phyloP scores from a whole-genome alignment of 2,888 invertebrate species.

The Antheraea assamensis region DNA sequence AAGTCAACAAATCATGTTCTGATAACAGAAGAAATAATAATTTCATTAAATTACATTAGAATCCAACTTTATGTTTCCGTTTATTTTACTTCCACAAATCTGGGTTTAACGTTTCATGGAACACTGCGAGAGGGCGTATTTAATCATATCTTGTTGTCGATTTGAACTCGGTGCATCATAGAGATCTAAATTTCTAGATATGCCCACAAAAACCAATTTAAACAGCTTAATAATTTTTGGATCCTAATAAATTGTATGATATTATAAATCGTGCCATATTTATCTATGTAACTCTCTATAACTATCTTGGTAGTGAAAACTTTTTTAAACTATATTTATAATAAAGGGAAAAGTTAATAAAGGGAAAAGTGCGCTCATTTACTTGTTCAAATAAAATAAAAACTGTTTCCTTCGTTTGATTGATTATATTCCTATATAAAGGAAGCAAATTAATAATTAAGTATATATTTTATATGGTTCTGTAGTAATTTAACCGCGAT shows the following conservation, averaged over 20 bases:
- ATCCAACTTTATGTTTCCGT: background rate
- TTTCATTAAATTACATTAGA: conserved; percentile 1
- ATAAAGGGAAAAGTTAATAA: background rate
- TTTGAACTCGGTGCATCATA: conserved; percentile 18
- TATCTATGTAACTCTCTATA: background rate
- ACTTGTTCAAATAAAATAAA: background rate
- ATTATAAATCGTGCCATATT: background rate
- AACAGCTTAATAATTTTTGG: no score
- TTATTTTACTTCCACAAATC: conserved; percentile 12
- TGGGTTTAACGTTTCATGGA: conserved; percentile 10
- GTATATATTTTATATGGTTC: background rate
- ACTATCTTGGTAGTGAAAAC: background rate
- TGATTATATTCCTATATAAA: background rate
- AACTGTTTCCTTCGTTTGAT: background rate
- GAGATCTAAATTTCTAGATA: conserved; percentile 14
- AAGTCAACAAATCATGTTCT: background rate
- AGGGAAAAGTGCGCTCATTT: no score
- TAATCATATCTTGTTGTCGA: conserved; percentile 65
- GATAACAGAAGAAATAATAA: background rate
- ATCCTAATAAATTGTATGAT: background rate
- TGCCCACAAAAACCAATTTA: background rate
- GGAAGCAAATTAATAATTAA: background rate
- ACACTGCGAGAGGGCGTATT: conserved; percentile 56
- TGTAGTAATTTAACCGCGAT: background rate
- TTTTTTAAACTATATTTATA: background rate